These are phyloP conservation scores for Orchestia grillus DNA, from an alignment of 1,140 invertebrate species.

Conservation along the genomic window DNA sequence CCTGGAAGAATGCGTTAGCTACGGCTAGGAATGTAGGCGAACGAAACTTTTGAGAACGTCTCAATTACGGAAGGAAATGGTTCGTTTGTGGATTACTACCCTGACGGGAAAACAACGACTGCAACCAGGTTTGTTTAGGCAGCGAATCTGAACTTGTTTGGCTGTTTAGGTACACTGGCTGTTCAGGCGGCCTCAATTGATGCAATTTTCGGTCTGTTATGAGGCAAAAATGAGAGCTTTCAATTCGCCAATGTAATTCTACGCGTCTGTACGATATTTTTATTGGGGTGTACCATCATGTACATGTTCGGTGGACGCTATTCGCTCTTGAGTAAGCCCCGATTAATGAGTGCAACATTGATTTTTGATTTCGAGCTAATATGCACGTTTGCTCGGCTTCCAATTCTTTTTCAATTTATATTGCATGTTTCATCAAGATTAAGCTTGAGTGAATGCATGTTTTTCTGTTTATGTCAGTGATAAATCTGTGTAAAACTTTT, in stretches of 20 bases:
- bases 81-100: not conserved
- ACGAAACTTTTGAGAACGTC: not conserved
- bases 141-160: not conserved
- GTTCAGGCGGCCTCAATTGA: not conserved
- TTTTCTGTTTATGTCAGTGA: not conserved
- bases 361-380: not conserved
- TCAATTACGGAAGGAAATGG: not conserved
- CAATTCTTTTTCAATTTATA: not conserved
- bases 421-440: not conserved
- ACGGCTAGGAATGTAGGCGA: not conserved
- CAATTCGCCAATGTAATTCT: not conserved
- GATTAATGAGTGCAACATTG: not conserved
- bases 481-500: too few species aligned
- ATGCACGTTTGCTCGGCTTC: not conserved
- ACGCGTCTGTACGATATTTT: not conserved
- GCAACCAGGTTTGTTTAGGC: not conserved
- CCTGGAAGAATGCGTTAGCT: not conserved
- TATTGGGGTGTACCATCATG: not conserved
- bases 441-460: not conserved
- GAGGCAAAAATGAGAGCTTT: not conserved
- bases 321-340: not conserved
- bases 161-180: not conserved
- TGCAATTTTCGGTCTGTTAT: not conserved
- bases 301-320: not conserved
- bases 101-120: not conserved